phyloP scores from a whole-genome alignment of 1,140 invertebrate species.

The Archivesica marissinica region DNA sequence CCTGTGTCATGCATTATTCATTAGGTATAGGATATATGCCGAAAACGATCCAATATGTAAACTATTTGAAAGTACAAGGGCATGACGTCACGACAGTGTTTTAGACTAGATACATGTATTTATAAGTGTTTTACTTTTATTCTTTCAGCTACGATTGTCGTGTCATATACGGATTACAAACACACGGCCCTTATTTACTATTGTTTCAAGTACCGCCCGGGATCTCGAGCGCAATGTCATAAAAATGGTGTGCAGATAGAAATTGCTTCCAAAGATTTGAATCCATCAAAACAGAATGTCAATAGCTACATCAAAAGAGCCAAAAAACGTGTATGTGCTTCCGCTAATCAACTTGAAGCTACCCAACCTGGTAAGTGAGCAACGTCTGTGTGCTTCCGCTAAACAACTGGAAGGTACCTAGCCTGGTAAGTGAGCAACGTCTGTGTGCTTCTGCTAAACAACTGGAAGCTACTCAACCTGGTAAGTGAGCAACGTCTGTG shows the following conservation, averaged over 20 bases:
- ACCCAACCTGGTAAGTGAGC: conserved; percentile 29
- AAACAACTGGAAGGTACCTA: background rate
- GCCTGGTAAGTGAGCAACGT: conserved; percentile 38
- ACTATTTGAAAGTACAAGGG: too few relatives aligned
- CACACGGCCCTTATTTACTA: conserved; percentile 18
- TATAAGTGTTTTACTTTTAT: background rate
- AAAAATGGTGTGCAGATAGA: conserved; percentile 45
- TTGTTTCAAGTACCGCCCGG: conserved; percentile 31
- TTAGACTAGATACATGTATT: background rate
- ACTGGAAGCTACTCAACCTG: too few relatives aligned
- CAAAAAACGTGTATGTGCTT: conserved; percentile 9
- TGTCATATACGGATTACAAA: conserved; percentile 46
- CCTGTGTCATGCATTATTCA: too few relatives aligned
- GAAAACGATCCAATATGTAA: too few relatives aligned
- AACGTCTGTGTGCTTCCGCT: background rate
- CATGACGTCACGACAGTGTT: too few relatives aligned
- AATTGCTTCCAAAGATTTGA: background rate
- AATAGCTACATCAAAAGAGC: conserved; percentile 25
- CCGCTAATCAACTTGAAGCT: background rate
- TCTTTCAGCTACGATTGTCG: conserved; percentile 24
- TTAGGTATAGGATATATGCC: too few relatives aligned
- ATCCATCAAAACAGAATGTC: background rate
- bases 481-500: too few relatives aligned
- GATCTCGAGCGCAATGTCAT: conserved; percentile 2
- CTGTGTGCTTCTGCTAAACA: too few relatives aligned